Base-by-base conservation (phyloP, 1,140 invertebrate genomes). In the Lordiphosa clarofinis region DNA sequence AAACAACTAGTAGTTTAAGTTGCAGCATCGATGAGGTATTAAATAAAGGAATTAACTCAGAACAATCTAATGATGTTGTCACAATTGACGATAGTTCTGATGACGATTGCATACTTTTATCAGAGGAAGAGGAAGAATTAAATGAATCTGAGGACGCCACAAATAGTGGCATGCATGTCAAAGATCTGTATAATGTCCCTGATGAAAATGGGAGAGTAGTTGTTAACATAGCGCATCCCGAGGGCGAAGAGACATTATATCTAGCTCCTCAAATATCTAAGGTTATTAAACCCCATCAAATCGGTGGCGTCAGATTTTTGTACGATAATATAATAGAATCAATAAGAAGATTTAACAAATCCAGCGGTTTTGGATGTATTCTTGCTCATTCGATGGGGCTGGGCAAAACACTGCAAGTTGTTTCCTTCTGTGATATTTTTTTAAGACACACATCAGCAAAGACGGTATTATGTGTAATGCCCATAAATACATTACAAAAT, bases 381-480 rank as follows among this genome's bases (percentile, higher is more conserved):
- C 90, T 99, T 15, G 98, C 98, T 4, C 98, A 99, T 90, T 98
- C 97, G 13, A 99, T 99, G 98, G 98, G 98, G 1, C 91, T 99
- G 11, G 98, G 98, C n/a, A 99, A 99, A 91, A 99, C 98, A 0
- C 91, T 99, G 38, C 98, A 99, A 91, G 94, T 99, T 40, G 95
- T 99, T 24, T 96, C 96, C 67, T 99, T 99, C 90, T 96, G 95
- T 87, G 97, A 99, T 90, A 94, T 99, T 64, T 99, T 99, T 90
- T 91, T 99, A 68, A 91, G 97, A 47, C 94, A 96, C 84, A 98
- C 97, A 0, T 92, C 92, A n/a, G 95, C 95, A 4, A 96, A 94
- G 86, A 95, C 94, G 31, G 96, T 99, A 3, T 89, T 99, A 6
- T 97, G 97, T 81, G 99, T 99, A 67, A 98, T 99, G 92, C 98